phyloP scores from a whole-genome alignment of 2,113 vertebrate genomes.

The Excalfactoria chinensis region DNA sequence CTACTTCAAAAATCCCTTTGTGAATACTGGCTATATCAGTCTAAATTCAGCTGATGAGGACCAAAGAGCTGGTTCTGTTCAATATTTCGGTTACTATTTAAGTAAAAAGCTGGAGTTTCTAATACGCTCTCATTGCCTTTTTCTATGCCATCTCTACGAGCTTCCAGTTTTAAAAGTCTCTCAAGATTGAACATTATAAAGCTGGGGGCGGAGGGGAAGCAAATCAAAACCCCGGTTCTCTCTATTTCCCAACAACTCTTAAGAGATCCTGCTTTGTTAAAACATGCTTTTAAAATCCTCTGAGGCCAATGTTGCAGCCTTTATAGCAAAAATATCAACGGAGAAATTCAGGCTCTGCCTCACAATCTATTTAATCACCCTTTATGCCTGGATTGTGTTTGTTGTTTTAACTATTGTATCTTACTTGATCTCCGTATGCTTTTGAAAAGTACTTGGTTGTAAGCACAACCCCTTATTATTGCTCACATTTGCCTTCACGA shows the following conservation, averaged over 20 bases:
- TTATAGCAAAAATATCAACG: not conserved
- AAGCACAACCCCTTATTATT: constrained; percentile 14
- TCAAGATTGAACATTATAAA: constrained; percentile 1
- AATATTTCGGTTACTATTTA: constrained; percentile 8
- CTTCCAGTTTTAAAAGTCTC: constrained; percentile 7
- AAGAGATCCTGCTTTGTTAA: constrained; percentile 32
- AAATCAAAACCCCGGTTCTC: constrained; percentile 31
- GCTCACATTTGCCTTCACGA: not conserved
- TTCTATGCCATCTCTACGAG: not conserved
- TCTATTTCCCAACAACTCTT: not conserved
- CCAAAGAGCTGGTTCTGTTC: not conserved
- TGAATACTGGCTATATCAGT: constrained; percentile 12
- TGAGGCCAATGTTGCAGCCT: not conserved
- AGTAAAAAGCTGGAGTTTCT: constrained; percentile 1
- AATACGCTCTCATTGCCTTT: not conserved
- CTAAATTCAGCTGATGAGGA: not conserved
- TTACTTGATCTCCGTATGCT: not conserved
- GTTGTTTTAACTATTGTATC: not conserved
- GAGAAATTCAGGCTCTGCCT: constrained; percentile 2
- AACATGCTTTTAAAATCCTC: constrained; percentile 31
- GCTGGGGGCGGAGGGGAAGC: not conserved
- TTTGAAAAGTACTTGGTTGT: constrained; percentile 1
- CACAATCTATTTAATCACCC: constrained; percentile 2
- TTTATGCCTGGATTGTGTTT: not conserved
- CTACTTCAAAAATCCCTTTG: constrained; percentile 66